Evolutionary conservation across 2,888 invertebrate species (phyloP).

Genomic region (Pandemis corylana): DNA sequence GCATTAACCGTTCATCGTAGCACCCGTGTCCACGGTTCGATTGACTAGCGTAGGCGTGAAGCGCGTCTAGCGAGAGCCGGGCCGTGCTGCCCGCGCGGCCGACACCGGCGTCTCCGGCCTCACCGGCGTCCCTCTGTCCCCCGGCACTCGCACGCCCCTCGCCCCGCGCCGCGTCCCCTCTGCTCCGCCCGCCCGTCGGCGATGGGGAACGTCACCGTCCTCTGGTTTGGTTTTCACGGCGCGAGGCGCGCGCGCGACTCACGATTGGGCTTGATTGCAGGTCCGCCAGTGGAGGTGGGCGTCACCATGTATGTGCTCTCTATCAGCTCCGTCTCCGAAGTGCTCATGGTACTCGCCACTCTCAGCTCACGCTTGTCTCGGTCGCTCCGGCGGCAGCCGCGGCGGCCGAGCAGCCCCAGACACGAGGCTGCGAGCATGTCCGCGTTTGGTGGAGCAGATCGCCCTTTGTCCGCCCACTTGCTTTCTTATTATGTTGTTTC

Average conservation of each 20-base stretch:
- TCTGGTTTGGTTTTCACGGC: slow-evolving; percentile 79
- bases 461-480: slow-evolving; percentile 79
- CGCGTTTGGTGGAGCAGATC: slow-evolving; percentile 80
- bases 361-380: slow-evolving; percentile 82
- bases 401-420: slow-evolving; percentile 84
- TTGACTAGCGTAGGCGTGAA: slow-evolving; percentile 64
- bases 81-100: slow-evolving; percentile 48
- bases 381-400: slow-evolving; percentile 71
- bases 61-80: slow-evolving; percentile 49
- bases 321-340: slow-evolving; percentile 99
- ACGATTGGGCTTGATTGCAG: slow-evolving; percentile 89
- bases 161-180: slow-evolving; percentile 61
- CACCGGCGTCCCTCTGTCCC: slow-evolving; percentile 40
- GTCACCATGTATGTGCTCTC: slow-evolving; percentile 99
- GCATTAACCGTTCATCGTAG: slow-evolving; percentile 83
- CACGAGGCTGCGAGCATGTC: slow-evolving; percentile 84
- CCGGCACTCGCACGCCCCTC: slow-evolving; percentile 56
- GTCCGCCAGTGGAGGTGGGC: slow-evolving; percentile 98
- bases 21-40: slow-evolving; percentile 83
- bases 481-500: slow-evolving; percentile 78
- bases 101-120: slow-evolving; percentile 47
- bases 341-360: slow-evolving; percentile 94
- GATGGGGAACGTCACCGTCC: slow-evolving; percentile 74
- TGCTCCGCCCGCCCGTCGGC: slow-evolving; percentile 57
- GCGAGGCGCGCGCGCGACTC: slow-evolving; percentile 71